Evolutionary conservation across 2,797 vertebrate genomes (phyloP).

Genomic region (Trematomus bernacchii): DNA sequence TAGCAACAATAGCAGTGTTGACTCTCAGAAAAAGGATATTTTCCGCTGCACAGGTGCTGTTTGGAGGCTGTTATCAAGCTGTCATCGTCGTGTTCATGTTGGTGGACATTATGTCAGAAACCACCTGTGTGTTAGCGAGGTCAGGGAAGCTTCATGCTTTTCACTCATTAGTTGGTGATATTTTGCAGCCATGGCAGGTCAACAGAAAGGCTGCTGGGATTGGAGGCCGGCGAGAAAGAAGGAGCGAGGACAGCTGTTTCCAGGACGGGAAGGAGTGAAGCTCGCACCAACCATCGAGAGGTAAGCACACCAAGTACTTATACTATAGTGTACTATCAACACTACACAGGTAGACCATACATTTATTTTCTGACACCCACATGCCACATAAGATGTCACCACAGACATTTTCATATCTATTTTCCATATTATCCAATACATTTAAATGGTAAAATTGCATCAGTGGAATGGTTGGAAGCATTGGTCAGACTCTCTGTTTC

Average conservation of each 20-base stretch:
- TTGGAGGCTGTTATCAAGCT: slow-evolving; percentile 29
- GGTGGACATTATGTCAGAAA: slow-evolving; percentile 30
- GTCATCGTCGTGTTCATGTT: slow-evolving; percentile 18
- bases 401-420: too few species aligned
- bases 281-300: slow-evolving; percentile 55
- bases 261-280: slow-evolving; percentile 62
- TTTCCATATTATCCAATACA: too few species aligned
- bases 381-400: too few species aligned
- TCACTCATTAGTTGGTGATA: slow-evolving; percentile 10
- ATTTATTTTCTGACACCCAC: too few species aligned
- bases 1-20: not conserved
- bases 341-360: not conserved
- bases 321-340: too few species aligned
- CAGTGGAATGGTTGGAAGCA: too few species aligned
- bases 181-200: slow-evolving; percentile 33
- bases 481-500: too few species aligned
- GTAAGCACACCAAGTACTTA: slow-evolving; percentile 40
- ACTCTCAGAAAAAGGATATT: not conserved
- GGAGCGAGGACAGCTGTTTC: not conserved
- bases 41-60: slow-evolving; percentile 16
- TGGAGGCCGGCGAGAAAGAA: slow-evolving; percentile 19
- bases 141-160: not conserved
- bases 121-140: slow-evolving; percentile 25
- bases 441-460: too few species aligned
- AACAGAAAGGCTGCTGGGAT: slow-evolving; percentile 44